phyloP scores from a whole-genome alignment of 2,797 vertebrate genomes.

The Gymnoscopelus braueri region DNA sequence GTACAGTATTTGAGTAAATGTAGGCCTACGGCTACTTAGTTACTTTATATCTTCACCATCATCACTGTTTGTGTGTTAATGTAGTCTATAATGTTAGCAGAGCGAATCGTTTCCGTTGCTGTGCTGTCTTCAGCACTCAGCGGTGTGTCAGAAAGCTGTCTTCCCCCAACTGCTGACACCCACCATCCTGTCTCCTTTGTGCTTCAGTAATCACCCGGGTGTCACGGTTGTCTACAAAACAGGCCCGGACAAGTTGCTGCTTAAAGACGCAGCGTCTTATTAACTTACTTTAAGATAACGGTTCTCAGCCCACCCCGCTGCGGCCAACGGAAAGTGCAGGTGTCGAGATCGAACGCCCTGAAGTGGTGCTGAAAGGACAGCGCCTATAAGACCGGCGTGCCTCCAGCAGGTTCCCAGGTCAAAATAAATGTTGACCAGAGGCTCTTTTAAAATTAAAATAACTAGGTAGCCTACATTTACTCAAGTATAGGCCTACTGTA shows the following conservation, averaged over 20 bases:
- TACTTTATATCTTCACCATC: too few species aligned
- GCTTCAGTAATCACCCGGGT: constrained; percentile 33
- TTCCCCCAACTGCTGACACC: constrained; percentile 52
- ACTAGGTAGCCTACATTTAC: too few species aligned
- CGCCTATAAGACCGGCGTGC: background rate
- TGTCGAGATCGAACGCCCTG: background rate
- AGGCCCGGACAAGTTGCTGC: constrained; percentile 9
- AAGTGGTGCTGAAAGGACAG: constrained; percentile 62
- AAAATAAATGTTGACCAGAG: too few species aligned
- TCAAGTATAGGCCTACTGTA: too few species aligned
- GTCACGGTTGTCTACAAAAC: constrained; percentile 2
- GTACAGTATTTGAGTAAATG: too few species aligned
- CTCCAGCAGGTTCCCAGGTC: too few species aligned
- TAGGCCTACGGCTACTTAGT: too few species aligned
- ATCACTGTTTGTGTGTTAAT: too few species aligned
- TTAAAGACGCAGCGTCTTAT: constrained; percentile 22
- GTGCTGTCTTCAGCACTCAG: constrained; percentile 48
- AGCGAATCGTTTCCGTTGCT: constrained; percentile 21
- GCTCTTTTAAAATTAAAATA: too few species aligned
- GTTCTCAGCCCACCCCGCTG: background rate
- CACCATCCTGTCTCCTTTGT: constrained; percentile 46
- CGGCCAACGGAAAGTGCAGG: constrained; percentile 6
- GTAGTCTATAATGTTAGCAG: background rate
- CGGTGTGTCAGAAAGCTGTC: constrained; percentile 49
- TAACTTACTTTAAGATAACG: background rate